Percentiles rank a stretch among this genome's conserved stretches.
phyloP scores from a whole-genome alignment of 2,797 vertebrate genomes.

The Chelidonichthys spinosus region DNA sequence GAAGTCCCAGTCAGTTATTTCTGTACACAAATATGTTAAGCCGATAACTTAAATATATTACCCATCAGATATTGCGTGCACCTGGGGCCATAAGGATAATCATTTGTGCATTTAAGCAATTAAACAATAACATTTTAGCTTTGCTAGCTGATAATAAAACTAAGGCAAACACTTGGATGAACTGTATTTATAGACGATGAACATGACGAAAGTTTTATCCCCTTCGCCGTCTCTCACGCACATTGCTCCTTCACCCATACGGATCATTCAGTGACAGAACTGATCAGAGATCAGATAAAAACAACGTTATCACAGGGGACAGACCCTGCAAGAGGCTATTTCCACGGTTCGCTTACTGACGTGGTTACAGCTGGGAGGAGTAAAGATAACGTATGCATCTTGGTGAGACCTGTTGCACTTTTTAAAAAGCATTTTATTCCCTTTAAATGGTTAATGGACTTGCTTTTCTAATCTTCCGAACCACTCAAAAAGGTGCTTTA shows the following conservation, averaged over 20 bases:
- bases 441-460: not conserved
- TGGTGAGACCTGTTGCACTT: not conserved
- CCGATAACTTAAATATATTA: not conserved
- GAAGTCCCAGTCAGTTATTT: too few relatives aligned
- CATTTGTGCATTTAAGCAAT: not conserved
- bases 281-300: slow-evolving; percentile 29
- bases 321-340: not conserved
- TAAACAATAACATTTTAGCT: not conserved
- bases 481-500: not conserved
- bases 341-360: slow-evolving; percentile 2
- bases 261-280: slow-evolving; percentile 19
- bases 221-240: not conserved
- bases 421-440: not conserved
- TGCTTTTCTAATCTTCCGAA: not conserved
- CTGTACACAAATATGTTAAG: too few relatives aligned
- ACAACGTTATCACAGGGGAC: not conserved
- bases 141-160: not conserved
- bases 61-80: not conserved
- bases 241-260: not conserved
- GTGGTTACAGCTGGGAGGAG: not conserved
- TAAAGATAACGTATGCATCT: not conserved
- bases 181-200: not conserved
- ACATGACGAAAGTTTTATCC: not conserved
- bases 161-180: not conserved
- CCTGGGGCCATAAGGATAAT: not conserved